phyloP scores from a whole-genome alignment of 2,888 invertebrate species.

The Tenthredo livida region DNA sequence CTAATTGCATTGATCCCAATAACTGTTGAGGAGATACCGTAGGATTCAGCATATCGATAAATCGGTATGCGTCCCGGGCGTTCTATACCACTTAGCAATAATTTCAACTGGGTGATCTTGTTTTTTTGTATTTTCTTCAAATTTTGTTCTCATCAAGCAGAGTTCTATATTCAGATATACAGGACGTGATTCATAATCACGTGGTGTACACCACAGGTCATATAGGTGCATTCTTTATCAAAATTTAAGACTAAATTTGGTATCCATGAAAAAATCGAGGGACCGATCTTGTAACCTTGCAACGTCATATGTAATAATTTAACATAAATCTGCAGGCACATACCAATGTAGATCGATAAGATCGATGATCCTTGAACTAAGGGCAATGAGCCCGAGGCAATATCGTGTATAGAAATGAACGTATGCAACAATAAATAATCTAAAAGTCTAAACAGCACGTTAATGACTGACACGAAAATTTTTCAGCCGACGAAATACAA shows the following conservation, averaged over 20 bases:
- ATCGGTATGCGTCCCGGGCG: neutral
- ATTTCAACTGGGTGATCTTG: neutral
- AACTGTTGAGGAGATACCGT: conserved; percentile 40
- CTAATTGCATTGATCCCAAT: conserved; percentile 40
- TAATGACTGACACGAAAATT: neutral
- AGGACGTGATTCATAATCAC: too few relatives aligned
- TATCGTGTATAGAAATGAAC: neutral
- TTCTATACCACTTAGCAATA: neutral
- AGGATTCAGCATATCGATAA: neutral
- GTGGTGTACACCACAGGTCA: too few relatives aligned
- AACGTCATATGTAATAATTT: conserved; percentile 15
- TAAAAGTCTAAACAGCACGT: neutral
- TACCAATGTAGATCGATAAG: conserved; percentile 22
- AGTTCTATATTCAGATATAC: too few relatives aligned
- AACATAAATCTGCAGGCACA: conserved; percentile 42
- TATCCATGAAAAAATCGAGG: too few relatives aligned
- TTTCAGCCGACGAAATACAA: neutral
- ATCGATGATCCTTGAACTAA: conserved; percentile 50
- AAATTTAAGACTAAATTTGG: too few relatives aligned
- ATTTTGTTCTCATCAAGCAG: neutral
- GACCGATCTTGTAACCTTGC: neutral
- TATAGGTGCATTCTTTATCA: too few relatives aligned
- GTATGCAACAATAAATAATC: neutral
- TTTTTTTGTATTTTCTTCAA: neutral
- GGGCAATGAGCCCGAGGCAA: conserved; percentile 35